These are phyloP conservation scores for Oncorhynchus masou DNA, from an alignment of 2,113 vertebrate genomes.

Conservation along the genomic window DNA sequence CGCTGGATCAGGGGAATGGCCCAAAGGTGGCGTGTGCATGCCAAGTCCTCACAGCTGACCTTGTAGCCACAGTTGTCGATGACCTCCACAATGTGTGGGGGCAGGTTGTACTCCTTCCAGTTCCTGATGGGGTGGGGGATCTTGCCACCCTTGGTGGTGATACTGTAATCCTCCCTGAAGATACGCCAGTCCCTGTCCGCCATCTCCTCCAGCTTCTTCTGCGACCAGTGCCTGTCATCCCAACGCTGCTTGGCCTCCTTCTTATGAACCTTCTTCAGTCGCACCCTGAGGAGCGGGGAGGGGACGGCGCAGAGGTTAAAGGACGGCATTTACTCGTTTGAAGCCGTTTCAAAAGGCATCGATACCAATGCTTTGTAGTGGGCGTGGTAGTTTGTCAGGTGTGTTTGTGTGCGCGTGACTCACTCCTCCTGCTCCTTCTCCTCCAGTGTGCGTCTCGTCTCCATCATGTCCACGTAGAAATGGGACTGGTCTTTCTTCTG, in stretches of 20 bases:
- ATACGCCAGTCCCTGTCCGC: slow-evolving; percentile 98
- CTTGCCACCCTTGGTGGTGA: slow-evolving; percentile 98
- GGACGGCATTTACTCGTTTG: neutral
- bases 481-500: slow-evolving; percentile 95
- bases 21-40: neutral
- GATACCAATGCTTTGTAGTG: neutral
- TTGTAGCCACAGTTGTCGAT: slow-evolving; percentile 98
- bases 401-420: slow-evolving; percentile 47
- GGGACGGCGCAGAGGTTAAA: neutral
- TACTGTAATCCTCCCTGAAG: slow-evolving; percentile 97
- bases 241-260: slow-evolving; percentile 98
- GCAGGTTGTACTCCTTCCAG: slow-evolving; percentile 94
- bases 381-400: neutral
- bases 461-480: slow-evolving; percentile 97
- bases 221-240: slow-evolving; percentile 97
- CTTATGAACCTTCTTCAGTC: slow-evolving; percentile 92
- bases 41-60: slow-evolving; percentile 66
- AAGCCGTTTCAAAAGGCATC: neutral
- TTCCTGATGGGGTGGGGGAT: slow-evolving; percentile 98
- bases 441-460: slow-evolving; percentile 91
- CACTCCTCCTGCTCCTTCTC: slow-evolving; percentile 99
- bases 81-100: slow-evolving; percentile 94
- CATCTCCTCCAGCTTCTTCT: slow-evolving; percentile 99
- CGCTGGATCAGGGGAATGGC: neutral
- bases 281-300: slow-evolving; percentile 69